These are phyloP conservation scores for Megaceryle alcyon DNA, from an alignment of 2,797 vertebrate species.

Conservation along the genomic window DNA sequence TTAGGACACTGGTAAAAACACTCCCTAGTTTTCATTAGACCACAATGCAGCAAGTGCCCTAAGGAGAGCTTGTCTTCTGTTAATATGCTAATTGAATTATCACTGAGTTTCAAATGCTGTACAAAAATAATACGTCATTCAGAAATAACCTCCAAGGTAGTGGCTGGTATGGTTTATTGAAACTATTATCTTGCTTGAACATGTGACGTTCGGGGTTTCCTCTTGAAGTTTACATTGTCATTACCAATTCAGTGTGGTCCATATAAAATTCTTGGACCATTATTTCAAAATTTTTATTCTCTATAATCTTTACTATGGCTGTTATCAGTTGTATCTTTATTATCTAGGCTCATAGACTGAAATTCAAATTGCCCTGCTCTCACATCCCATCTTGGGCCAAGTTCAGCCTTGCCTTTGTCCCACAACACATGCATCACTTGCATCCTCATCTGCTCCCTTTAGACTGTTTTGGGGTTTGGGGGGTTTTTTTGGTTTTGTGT, in stretches of 20 bases:
- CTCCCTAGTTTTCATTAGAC: neutral
- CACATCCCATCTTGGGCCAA: neutral
- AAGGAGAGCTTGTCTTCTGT: neutral
- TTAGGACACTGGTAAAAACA: neutral
- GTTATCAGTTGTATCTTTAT: neutral
- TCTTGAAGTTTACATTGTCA: neutral
- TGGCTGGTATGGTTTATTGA: neutral
- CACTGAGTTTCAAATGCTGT: slow-evolving; percentile 9
- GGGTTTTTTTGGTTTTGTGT: too few relatives aligned
- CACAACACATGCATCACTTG: neutral
- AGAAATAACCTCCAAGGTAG: neutral
- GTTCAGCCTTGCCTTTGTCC: neutral
- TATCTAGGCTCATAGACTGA: neutral
- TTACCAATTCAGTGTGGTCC: neutral
- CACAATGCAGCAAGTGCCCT: neutral
- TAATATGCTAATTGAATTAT: neutral
- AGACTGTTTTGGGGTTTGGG: neutral
- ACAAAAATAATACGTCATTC: neutral
- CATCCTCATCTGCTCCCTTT: neutral
- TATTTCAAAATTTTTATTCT: neutral
- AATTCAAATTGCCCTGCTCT: neutral
- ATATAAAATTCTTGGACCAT: neutral
- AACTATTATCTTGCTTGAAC: neutral
- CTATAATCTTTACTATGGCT: neutral
- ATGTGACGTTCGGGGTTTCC: neutral